A percentile compares a stretch with the other conserved stretches of the same genome.
These are phyloP conservation scores for Peribatodes rhomboidaria DNA, from an alignment of 2,888 invertebrate genomes.

Conservation along the genomic window DNA sequence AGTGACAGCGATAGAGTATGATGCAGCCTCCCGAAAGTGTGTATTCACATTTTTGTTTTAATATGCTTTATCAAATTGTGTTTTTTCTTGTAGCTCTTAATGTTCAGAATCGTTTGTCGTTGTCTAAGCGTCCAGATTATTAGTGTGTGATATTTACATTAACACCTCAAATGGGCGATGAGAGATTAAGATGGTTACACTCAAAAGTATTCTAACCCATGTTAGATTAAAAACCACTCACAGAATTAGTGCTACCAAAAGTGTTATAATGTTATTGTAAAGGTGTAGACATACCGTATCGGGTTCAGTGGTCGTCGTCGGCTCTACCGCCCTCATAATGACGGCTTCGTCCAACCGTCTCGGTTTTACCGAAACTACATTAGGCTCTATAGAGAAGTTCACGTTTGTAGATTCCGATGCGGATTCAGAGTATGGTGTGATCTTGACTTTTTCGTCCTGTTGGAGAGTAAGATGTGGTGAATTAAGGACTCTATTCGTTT, in stretches of 20 bases:
- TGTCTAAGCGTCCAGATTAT: conserved; percentile 70
- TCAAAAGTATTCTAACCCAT: conserved; percentile 60
- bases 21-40: background rate
- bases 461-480: conserved; percentile 47
- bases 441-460: conserved; percentile 76
- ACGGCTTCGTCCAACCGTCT: conserved; percentile 60
- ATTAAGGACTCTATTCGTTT: conserved; percentile 25
- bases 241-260: conserved; percentile 43
- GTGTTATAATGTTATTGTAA: conserved; percentile 40
- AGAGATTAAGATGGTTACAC: conserved; percentile 57
- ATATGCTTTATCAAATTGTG: background rate
- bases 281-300: conserved; percentile 69
- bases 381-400: conserved; percentile 60
- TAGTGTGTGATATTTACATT: conserved; percentile 72
- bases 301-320: conserved; percentile 70
- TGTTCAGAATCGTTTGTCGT: conserved; percentile 43
- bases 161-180: conserved; percentile 65
- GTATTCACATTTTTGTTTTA: conserved; percentile 9
- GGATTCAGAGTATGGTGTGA: conserved; percentile 73
- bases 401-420: conserved; percentile 71
- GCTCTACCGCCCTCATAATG: conserved; percentile 61
- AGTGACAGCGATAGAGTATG: conserved; percentile 20
- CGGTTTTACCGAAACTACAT: conserved; percentile 52
- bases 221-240: conserved; percentile 68
- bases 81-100: background rate